phyloP scores from a whole-genome alignment of 2,113 vertebrate species.

The Narcine bancroftii region DNA sequence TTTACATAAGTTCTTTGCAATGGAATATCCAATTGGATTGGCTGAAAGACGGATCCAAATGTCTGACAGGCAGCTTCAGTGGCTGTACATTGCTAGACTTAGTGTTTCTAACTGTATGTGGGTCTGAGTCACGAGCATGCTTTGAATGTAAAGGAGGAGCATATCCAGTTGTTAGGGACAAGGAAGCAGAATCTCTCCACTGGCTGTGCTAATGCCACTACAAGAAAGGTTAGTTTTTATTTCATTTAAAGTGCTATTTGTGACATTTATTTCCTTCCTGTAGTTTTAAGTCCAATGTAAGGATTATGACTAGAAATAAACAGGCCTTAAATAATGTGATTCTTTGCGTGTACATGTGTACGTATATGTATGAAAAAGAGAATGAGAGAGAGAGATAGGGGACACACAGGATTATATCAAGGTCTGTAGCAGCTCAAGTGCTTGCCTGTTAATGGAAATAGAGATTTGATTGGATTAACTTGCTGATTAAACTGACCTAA shows the following conservation, averaged over 20 bases:
- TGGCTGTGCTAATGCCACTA: conserved; percentile 9
- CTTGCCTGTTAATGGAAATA: conserved; percentile 33
- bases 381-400: neutral
- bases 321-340: neutral
- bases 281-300: neutral
- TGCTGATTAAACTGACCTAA: conserved; percentile 37
- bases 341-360: neutral
- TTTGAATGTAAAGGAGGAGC: neutral
- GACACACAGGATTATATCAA: conserved; percentile 13
- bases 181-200: conserved; percentile 1
- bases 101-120: neutral
- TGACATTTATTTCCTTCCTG: neutral
- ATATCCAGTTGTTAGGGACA: neutral
- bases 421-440: conserved; percentile 10
- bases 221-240: neutral
- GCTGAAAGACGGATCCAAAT: neutral
- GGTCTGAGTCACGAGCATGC: neutral
- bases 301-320: neutral
- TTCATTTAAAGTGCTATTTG: neutral
- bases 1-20: neutral
- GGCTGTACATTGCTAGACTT: neutral
- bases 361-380: neutral
- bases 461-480: conserved; percentile 37
- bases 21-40: neutral
- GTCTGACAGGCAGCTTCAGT: neutral